A percentile compares a stretch with the other conserved stretches of the same genome.
phyloP scores from a whole-genome alignment of 2,113 vertebrate species.

The Asarcornis scutulata region DNA sequence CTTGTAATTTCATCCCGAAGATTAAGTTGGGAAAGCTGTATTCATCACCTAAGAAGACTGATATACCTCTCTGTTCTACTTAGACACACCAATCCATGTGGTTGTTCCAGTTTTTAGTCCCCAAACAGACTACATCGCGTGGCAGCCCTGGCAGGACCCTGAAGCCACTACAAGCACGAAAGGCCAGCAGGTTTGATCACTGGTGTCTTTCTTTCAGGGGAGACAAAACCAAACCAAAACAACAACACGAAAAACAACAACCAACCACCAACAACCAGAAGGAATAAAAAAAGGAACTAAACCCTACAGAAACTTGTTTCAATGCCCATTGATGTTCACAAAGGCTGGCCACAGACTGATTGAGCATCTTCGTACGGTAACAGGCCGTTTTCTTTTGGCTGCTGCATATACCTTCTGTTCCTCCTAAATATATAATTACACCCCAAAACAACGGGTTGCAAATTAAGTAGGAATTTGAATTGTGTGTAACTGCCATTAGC shows the following conservation, averaged over 20 bases:
- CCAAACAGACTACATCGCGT: fast-evolving
- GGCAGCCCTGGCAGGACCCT: not conserved
- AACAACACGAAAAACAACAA: too few species aligned
- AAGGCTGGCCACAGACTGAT: not conserved
- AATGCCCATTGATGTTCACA: not conserved
- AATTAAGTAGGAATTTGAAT: not conserved
- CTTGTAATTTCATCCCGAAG: not conserved
- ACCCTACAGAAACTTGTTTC: not conserved
- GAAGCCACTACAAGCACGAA: not conserved
- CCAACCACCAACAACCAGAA: too few species aligned
- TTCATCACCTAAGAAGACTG: not conserved
- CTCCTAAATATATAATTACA: not conserved
- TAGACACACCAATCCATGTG: not conserved
- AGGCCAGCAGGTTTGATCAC: not conserved
- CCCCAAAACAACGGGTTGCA: not conserved
- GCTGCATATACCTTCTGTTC: not conserved
- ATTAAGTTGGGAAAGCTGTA: not conserved
- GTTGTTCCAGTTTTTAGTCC: not conserved
- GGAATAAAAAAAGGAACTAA: not conserved
- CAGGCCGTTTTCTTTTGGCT: not conserved
- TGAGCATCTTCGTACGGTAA: not conserved
- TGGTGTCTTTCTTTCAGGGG: not conserved
- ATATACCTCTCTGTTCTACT: not conserved
- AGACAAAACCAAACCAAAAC: not conserved
- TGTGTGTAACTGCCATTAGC: not conserved